These are phyloP conservation scores for Eupithecia subfuscata DNA, from an alignment of 2,888 invertebrate species.

Conservation along the genomic window DNA sequence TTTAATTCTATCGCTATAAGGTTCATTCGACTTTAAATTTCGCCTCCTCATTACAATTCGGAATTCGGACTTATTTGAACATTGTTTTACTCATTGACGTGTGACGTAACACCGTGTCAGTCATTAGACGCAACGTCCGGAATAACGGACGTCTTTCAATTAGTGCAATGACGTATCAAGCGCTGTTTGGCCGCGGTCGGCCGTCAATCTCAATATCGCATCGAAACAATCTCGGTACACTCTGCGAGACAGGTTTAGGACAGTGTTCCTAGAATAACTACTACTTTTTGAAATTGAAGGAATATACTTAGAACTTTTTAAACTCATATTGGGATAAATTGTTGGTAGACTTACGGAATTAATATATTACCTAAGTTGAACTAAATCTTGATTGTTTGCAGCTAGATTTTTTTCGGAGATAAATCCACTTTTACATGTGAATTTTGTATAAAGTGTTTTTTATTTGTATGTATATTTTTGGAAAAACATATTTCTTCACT, in stretches of 20 bases:
- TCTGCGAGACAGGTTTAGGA: constrained; percentile 5
- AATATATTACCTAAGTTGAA: too few species aligned
- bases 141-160: constrained; percentile 71
- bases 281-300: not conserved
- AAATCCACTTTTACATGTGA: too few species aligned
- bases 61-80: constrained; percentile 35
- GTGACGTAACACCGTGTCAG: constrained; percentile 60
- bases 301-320: too few species aligned
- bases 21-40: not conserved
- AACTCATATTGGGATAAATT: too few species aligned
- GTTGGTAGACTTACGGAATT: too few species aligned
- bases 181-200: constrained; percentile 63
- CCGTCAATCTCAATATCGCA: constrained; percentile 72
- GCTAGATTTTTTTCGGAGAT: too few species aligned
- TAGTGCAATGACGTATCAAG: constrained; percentile 63
- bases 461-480: too few species aligned
- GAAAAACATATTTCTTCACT: too few species aligned
- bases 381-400: too few species aligned
- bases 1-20: not conserved
- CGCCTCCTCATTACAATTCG: not conserved
- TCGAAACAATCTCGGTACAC: constrained; percentile 55
- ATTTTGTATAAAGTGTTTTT: too few species aligned
- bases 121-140: constrained; percentile 61
- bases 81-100: constrained; percentile 73
- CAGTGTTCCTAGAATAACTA: not conserved